A percentile compares a stretch with the other conserved stretches of the same genome.
These are phyloP conservation scores for Hippopotamyrus pictus DNA, from an alignment of 2,797 vertebrate genomes.

Conservation along the genomic window DNA sequence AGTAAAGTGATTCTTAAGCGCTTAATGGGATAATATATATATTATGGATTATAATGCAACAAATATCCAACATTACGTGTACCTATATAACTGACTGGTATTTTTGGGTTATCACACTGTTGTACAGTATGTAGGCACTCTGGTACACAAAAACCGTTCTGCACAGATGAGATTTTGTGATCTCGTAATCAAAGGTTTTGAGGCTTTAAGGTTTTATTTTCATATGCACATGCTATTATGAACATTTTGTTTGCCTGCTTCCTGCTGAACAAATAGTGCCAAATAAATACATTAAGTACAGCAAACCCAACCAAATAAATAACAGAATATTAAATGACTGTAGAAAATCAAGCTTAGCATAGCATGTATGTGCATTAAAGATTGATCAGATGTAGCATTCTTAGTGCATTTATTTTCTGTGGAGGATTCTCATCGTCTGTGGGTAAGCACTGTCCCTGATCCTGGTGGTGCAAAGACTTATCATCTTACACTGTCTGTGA, in stretches of 20 bases:
- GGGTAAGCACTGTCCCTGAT: neutral
- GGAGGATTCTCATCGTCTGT: neutral
- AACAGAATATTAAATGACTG: neutral
- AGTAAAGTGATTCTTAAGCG: conserved; percentile 11
- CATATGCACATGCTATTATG: neutral
- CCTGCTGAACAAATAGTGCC: neutral
- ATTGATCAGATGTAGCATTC: neutral
- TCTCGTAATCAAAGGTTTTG: neutral
- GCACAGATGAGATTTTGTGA: neutral
- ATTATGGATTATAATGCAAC: neutral
- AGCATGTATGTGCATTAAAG: neutral
- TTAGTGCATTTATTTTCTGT: neutral
- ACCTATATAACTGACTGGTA: neutral
- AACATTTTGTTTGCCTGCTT: neutral
- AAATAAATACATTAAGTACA: neutral
- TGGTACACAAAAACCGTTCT: neutral
- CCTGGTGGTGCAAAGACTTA: neutral
- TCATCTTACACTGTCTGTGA: neutral
- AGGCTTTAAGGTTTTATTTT: neutral
- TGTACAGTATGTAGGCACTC: neutral
- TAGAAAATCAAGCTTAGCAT: neutral
- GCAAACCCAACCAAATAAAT: neutral
- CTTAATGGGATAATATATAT: neutral
- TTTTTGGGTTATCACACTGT: neutral
- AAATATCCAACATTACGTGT: neutral